A percentile compares a stretch with the other conserved stretches of the same genome.
Evolutionary conservation across 2,888 invertebrate species (phyloP).

Genomic region (Sycophila texana): DNA sequence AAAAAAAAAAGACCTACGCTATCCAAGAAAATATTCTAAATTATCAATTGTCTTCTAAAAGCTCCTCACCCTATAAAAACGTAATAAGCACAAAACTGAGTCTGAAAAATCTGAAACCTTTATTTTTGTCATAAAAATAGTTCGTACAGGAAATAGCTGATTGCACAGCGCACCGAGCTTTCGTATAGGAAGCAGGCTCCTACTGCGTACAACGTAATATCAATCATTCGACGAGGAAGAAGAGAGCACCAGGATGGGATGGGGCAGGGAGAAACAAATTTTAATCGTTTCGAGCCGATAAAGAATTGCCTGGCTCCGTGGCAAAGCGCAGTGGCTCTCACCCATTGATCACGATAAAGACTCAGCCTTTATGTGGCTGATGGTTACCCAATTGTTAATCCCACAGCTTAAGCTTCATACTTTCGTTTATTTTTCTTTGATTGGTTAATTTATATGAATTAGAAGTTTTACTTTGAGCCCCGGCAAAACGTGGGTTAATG

Average conservation of each 20-base stretch:
- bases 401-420: neutral
- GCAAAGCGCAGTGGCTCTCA: neutral
- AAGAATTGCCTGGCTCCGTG: conserved; percentile 34
- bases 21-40: too few relatives aligned
- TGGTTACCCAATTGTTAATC: conserved; percentile 40
- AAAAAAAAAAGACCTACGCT: too few relatives aligned
- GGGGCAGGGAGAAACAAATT: conserved; percentile 43
- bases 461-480: neutral
- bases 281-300: conserved; percentile 47
- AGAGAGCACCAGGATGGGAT: neutral
- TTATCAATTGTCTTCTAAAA: too few relatives aligned
- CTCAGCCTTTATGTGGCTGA: conserved; percentile 33
- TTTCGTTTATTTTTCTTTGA: conserved; percentile 1
- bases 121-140: too few relatives aligned
- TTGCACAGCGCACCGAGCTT: neutral
- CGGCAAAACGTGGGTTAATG: neutral
- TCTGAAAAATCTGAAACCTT: too few relatives aligned
- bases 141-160: neutral
- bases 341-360: conserved; percentile 42
- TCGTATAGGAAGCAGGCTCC: conserved; percentile 23
- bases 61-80: too few relatives aligned
- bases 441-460: conserved; percentile 13
- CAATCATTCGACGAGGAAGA: conserved; percentile 29
- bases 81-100: too few relatives aligned
- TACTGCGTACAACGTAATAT: conserved; percentile 27